Base-by-base conservation (phyloP, 2,797 vertebrate genomes). In the Geotrypetes seraphini region DNA sequence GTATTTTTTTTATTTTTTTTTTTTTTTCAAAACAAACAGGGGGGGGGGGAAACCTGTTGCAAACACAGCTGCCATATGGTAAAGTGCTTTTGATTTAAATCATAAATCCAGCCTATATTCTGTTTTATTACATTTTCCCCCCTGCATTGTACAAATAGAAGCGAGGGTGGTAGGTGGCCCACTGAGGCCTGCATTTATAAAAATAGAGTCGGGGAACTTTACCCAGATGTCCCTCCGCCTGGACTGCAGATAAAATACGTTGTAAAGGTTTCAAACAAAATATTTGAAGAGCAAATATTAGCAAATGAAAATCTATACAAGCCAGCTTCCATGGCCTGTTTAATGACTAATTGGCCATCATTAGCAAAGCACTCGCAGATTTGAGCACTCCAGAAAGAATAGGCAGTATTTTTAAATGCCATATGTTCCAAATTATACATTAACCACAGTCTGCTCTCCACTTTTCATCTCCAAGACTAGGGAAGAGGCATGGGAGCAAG, bases 271-370 rank as follows among this genome's bases (percentile, higher is more conserved):
- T 71, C 81, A 80, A 77, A 84, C 78, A 83, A 89, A 91, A 90
- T 95, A 90, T 96, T 96, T 95, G 92, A 90, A 87, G 73, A 95
- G 89, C 83, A 97, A 96, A 97, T 88, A 96, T 91, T 91, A 87
- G 82, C 84, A 79, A 56, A 83, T 76, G 77, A 71, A 74, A 85
- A 83, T 80, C 76, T 74, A 79, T 78, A 73, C 73, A 50, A 65
- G 69, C 53, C 78, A 80, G 71, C 80, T 82, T 73, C 78, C 85
- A 80, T 59, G 68, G 60, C 58, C 72, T 78, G 85, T 87, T 85
- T 85, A 84, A 86, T 84, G 77, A 85, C 87, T 90, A 90, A 90
- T 87, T 88, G 88, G 77, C 81, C 83, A 84, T 90, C 87, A 89
- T 90, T 88, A 89, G 86, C 81, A 82, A 66, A 75, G 81, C 83